Evolutionary conservation across 1,140 invertebrate species (phyloP).

Genomic region (Prorops nasuta): DNA sequence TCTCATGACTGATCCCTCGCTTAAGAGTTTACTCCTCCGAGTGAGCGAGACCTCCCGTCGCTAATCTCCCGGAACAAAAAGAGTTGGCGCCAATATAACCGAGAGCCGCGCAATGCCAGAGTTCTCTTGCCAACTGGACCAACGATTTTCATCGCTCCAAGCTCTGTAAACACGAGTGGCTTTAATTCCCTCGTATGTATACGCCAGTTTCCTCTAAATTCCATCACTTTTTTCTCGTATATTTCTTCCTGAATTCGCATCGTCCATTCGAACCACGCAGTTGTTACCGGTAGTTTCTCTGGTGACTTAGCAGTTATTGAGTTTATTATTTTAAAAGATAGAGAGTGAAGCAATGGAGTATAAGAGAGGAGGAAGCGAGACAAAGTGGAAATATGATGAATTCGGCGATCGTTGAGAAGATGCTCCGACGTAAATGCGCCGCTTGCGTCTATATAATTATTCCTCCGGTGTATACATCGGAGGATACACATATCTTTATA

Average conservation of each 20-base stretch:
- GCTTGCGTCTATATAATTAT: constrained; percentile 50
- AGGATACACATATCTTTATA: constrained; percentile 39
- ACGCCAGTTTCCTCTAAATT: constrained; percentile 36
- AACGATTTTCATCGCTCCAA: constrained; percentile 19
- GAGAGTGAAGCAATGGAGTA: too few relatives aligned
- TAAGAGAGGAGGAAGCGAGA: too few relatives aligned
- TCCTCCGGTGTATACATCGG: constrained; percentile 23
- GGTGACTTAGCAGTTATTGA: too few relatives aligned
- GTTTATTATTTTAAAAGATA: too few relatives aligned
- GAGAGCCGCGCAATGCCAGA: constrained; percentile 23
- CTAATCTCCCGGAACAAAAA: constrained; percentile 18
- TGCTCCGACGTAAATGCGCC: too few relatives aligned
- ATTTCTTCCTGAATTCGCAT: too few relatives aligned
- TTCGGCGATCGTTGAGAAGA: too few relatives aligned
- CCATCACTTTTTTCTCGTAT: too few relatives aligned
- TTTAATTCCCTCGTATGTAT: constrained; percentile 39
- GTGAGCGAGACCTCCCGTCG: neutral
- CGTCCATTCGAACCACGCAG: too few relatives aligned
- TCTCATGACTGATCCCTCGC: too few relatives aligned
- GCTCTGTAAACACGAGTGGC: constrained; percentile 27
- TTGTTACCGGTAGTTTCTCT: too few relatives aligned
- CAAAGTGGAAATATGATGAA: too few relatives aligned
- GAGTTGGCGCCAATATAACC: constrained; percentile 32
- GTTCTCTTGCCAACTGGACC: constrained; percentile 6
- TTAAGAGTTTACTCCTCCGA: neutral